Evolutionary conservation across 1,140 invertebrate genomes (phyloP), one percentile per base, ranked within the genome.

Genomic region (Drosophila simulans): DNA sequence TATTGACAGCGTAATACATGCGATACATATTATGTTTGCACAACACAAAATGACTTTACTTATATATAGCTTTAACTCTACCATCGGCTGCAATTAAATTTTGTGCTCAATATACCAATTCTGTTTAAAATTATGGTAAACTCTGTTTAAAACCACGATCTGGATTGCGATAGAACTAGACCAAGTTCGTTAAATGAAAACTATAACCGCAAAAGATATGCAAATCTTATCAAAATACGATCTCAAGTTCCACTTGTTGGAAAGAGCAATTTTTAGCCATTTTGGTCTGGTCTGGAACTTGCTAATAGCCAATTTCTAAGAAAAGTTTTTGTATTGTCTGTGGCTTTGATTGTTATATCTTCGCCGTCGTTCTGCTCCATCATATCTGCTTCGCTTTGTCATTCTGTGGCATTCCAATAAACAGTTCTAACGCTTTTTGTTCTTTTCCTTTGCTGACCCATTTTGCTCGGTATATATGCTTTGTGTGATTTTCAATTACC

Each of bases 401-500:
- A 48, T 70, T 70, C 66, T 20, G 20, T 49, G 64, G 64, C 52
- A 70, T 70, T 70, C 64, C 65, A 57, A 70, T 70, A 70, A 70
- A 70, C 66, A 56, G 66, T 70, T 70, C 35, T 40, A 40, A 51
- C 65, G 43, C 25, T 49, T 70, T 68, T 69, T 54, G n/a, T 53
- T 64, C 37, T 54, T 25, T 69, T 70, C 51, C 48, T 39, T 56
- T 43, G 37, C 34, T 75, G 83, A 82, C 82, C 82, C 74, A 88
- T 68, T 78, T 82, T 13, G 13, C n/a, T 51, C 71, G 70, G 52
- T 49, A 40, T 74, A 54, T n/a, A 52, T 53, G 25, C 37, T 63
- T 54, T 43, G 43, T 43, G 60, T 53, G 59, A 71, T 85, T 85
- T 77, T 78, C 82, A 88, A 85, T 85, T 85, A 85, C 83, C 82